Evolutionary conservation across 2,888 invertebrate genomes (phyloP).

Genomic region (Galerucella calmariensis): DNA sequence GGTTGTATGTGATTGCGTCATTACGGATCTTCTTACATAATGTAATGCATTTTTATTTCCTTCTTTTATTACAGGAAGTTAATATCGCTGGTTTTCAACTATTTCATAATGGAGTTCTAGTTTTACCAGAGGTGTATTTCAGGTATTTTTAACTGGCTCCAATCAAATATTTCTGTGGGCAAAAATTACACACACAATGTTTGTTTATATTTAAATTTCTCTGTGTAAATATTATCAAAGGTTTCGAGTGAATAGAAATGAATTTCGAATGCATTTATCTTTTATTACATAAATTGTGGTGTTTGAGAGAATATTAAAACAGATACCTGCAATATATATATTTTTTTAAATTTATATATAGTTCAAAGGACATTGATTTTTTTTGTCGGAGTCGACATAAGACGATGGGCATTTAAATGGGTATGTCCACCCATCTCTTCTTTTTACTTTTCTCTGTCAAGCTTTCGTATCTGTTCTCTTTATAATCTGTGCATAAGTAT

Average conservation of each 20-base stretch:
- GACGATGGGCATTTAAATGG: too few relatives aligned
- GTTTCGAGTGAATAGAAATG: background rate
- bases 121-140: background rate
- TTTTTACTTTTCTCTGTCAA: too few relatives aligned
- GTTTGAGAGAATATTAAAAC: background rate
- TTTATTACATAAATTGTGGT: constrained; percentile 4
- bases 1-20: too few relatives aligned
- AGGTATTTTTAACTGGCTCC: background rate
- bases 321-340: background rate
- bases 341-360: too few relatives aligned
- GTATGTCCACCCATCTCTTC: too few relatives aligned
- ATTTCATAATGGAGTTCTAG: background rate
- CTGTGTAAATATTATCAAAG: background rate
- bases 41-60: background rate
- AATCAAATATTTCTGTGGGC: background rate
- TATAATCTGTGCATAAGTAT: too few relatives aligned
- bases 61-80: background rate
- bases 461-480: too few relatives aligned
- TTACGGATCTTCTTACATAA: too few relatives aligned
- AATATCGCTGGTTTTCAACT: background rate
- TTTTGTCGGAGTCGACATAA: too few relatives aligned
- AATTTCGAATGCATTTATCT: background rate
- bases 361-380: too few relatives aligned
- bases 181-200: background rate
- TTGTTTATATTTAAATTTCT: too few relatives aligned